Evolutionary conservation across 2,797 vertebrate species (phyloP).

Genomic region (Morus bassanus): DNA sequence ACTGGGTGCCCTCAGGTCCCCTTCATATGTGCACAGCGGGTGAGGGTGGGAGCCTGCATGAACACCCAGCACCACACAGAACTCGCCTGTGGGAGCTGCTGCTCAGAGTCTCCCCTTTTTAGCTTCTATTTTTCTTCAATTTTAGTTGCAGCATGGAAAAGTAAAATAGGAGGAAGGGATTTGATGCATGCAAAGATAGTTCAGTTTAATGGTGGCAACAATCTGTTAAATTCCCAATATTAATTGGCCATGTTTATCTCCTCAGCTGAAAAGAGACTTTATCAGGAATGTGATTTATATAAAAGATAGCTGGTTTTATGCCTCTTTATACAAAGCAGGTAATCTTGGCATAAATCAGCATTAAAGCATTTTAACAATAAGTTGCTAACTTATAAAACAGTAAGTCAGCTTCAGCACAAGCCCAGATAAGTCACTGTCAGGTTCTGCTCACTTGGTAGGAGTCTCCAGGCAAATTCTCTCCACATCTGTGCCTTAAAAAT

Average conservation of each 20-base stretch:
- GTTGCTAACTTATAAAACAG: constrained; percentile 55
- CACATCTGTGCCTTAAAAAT: constrained; percentile 61
- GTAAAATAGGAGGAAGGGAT: not conserved
- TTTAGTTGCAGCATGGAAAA: not conserved
- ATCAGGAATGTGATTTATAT: constrained; percentile 57
- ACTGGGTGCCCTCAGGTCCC: not conserved
- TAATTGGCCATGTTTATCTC: constrained; percentile 57
- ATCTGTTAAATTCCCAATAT: constrained; percentile 63
- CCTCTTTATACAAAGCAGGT: constrained; percentile 39
- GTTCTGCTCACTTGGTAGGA: constrained; percentile 50
- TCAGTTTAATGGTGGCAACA: constrained; percentile 28
- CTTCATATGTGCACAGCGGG: accelerated
- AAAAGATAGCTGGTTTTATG: constrained; percentile 48
- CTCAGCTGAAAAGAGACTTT: constrained; percentile 39
- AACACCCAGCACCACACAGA: not conserved
- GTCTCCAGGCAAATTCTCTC: constrained; percentile 31
- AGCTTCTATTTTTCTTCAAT: not conserved
- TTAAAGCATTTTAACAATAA: constrained; percentile 70
- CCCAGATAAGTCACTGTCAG: constrained; percentile 67
- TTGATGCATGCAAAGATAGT: not conserved
- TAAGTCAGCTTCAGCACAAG: constrained; percentile 51
- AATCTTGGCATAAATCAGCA: constrained; percentile 66
- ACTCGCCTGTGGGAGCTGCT: constrained; percentile 1
- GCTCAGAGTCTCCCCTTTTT: not conserved
- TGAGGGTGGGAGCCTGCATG: not conserved